Evolutionary conservation across 2,797 vertebrate genomes (phyloP).

Genomic region (Arnoldichthys spilopterus): DNA sequence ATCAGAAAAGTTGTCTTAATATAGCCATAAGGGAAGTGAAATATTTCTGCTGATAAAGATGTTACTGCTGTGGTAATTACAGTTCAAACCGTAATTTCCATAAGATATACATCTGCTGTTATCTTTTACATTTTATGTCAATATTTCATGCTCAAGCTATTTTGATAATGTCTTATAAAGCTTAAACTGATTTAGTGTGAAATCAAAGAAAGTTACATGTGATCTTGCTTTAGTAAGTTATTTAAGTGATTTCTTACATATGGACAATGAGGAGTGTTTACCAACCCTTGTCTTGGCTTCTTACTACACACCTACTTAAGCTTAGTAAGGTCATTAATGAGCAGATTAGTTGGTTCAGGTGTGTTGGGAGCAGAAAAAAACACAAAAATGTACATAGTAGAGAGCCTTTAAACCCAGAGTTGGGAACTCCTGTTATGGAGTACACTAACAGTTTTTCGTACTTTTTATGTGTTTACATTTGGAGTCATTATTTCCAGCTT

Average conservation of each 20-base stretch:
- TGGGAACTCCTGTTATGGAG: not conserved
- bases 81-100: slow-evolving; percentile 18
- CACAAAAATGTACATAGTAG: too few species aligned
- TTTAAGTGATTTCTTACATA: too few species aligned
- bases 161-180: slow-evolving; percentile 12
- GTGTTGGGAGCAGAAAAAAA: too few species aligned
- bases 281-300: not conserved
- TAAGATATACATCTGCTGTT: slow-evolving; percentile 10
- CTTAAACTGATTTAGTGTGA: not conserved
- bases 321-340: too few species aligned
- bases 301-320: too few species aligned
- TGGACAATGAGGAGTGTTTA: too few species aligned
- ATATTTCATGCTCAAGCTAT: not conserved
- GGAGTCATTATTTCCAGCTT: not conserved
- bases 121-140: slow-evolving; percentile 9
- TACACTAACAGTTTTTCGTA: not conserved
- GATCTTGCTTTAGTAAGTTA: not conserved
- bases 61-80: slow-evolving; percentile 19
- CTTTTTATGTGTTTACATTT: not conserved
- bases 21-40: slow-evolving; percentile 70
- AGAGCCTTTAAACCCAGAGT: too few species aligned
- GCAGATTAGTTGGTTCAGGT: too few species aligned
- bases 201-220: not conserved
- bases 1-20: slow-evolving; percentile 68
- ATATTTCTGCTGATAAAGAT: slow-evolving; percentile 56